phyloP scores from a whole-genome alignment of 2,797 vertebrate species.

The Cynodonichthys magdalenae region DNA sequence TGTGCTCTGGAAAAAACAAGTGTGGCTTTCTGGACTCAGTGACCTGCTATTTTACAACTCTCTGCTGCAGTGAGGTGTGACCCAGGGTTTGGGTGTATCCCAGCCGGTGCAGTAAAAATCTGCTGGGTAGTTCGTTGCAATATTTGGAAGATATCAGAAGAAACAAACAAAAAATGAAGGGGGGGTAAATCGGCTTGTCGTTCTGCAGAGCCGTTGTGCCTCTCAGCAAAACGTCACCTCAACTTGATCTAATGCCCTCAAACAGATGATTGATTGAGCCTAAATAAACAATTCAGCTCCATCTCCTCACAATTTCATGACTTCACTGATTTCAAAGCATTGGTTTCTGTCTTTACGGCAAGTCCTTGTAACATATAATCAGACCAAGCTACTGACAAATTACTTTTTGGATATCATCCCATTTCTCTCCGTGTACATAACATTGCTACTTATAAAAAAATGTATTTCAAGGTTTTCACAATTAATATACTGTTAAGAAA shows the following conservation, averaged over 20 bases:
- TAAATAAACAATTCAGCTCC: constrained; percentile 32
- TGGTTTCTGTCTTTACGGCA: constrained; percentile 34
- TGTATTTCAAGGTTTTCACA: too few species aligned
- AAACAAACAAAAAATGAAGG: constrained; percentile 13
- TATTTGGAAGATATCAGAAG: constrained; percentile 19
- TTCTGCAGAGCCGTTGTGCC: background rate
- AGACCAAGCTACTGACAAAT: background rate
- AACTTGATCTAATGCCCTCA: background rate
- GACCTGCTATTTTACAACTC: constrained; percentile 20
- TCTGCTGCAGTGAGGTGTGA: constrained; percentile 71
- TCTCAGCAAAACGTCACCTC: background rate
- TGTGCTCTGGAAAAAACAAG: background rate
- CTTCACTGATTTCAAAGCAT: constrained; percentile 44
- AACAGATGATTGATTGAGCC: constrained; percentile 7
- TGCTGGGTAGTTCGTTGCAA: constrained; percentile 42
- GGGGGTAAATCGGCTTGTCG: constrained; percentile 1
- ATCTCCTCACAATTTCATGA: constrained; percentile 44
- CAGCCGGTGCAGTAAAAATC: constrained; percentile 58
- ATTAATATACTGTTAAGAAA: too few species aligned
- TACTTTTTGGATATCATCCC: too few species aligned
- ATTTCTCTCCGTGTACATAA: too few species aligned
- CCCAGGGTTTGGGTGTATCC: constrained; percentile 59
- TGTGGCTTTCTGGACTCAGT: background rate
- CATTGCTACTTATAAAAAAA: too few species aligned
- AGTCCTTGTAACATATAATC: background rate